Conservation (phyloP, 2,797 vertebrate genomes). For the Tamandua tetradactyla region DNA sequence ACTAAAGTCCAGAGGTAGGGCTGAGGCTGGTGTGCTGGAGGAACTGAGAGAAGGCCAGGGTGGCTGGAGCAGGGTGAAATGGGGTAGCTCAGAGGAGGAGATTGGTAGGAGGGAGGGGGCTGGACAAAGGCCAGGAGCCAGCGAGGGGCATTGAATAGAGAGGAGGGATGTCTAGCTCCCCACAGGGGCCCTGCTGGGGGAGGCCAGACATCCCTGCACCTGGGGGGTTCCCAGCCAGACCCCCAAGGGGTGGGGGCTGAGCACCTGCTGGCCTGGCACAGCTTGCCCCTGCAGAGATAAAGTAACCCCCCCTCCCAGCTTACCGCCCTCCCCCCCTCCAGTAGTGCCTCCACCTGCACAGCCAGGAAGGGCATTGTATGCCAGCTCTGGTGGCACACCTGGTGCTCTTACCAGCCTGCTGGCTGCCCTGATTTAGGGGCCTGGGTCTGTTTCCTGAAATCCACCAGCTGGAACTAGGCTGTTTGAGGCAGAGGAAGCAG, state of each 20-base stretch:
- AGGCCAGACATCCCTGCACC: conserved; percentile 28
- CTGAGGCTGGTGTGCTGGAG: neutral
- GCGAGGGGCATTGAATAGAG: neutral
- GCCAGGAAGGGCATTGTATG: neutral
- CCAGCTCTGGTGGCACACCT: conserved; percentile 58
- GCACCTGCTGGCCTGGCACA: conserved; percentile 69
- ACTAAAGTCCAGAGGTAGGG: neutral
- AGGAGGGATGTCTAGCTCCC: neutral
- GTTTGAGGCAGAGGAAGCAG: conserved; percentile 7
- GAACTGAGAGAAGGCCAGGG: neutral
- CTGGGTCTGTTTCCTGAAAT: conserved; percentile 24
- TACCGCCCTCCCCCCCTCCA: neutral
- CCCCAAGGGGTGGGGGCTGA: neutral
- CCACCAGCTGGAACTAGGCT: conserved; percentile 54
- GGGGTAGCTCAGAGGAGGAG: neutral
- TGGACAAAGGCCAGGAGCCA: neutral
- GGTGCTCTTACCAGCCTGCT: conserved; percentile 63
- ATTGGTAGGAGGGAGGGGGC: neutral
- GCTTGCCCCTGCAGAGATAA: conserved; percentile 9
- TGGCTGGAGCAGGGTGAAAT: neutral
- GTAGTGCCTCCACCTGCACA: conserved; percentile 54
- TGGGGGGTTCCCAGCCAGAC: conserved; percentile 71
- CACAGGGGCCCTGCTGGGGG: neutral
- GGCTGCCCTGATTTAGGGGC: conserved; percentile 76
- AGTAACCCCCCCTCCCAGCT: conserved; percentile 11